Percentiles rank a stretch among this genome's conserved stretches.
phyloP scores from a whole-genome alignment of 2,888 invertebrate species.

The Hetaerina titia region DNA sequence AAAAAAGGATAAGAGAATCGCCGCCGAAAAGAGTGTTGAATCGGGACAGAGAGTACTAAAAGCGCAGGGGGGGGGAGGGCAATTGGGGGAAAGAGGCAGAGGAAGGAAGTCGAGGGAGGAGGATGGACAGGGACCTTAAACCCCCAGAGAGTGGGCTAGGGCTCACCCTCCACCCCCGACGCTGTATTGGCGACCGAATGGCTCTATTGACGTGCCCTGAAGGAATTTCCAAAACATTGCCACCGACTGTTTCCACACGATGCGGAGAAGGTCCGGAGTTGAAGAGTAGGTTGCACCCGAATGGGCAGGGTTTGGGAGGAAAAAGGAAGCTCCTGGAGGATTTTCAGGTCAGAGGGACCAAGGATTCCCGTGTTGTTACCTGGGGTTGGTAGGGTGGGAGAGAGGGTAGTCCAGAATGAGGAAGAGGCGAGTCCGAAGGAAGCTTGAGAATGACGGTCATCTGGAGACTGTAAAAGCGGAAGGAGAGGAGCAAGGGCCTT shows the following conservation, averaged over 20 bases:
- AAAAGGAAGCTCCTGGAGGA: not conserved
- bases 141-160: not conserved
- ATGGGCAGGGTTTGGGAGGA: not conserved
- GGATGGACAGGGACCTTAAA: not conserved
- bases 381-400: not conserved
- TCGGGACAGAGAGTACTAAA: not conserved
- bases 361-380: not conserved
- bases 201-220: constrained; percentile 20
- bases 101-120: not conserved
- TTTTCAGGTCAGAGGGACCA: not conserved
- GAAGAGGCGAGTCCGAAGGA: not conserved
- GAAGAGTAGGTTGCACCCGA: not conserved
- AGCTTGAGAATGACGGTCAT: not conserved
- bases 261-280: not conserved
- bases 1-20: not conserved
- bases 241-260: not conserved
- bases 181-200: not conserved
- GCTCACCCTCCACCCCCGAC: not conserved
- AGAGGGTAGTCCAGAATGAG: not conserved
- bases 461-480: not conserved
- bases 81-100: not conserved
- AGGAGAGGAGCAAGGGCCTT: not conserved
- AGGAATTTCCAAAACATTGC: constrained; percentile 21
- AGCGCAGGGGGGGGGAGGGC: not conserved
- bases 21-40: not conserved